phyloP scores from a whole-genome alignment of 2,888 invertebrate species.

The Rhynchonema sp. region DNA sequence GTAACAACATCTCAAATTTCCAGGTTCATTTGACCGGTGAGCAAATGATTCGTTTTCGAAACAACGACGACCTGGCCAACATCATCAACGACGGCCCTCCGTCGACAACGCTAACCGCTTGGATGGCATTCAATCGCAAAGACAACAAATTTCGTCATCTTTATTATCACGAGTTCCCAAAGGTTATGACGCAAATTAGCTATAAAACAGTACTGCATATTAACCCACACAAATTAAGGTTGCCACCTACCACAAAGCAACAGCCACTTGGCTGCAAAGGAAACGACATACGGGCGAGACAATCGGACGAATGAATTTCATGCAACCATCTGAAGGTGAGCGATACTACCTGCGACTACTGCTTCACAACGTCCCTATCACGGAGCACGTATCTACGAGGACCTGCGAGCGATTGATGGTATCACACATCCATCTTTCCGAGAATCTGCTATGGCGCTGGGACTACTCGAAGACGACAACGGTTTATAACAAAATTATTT shows the following conservation, averaged over 20 bases:
- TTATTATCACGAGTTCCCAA: background rate
- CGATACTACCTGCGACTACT: background rate
- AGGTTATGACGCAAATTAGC: too few relatives aligned
- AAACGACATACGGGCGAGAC: background rate
- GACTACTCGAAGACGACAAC: background rate
- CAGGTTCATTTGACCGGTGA: background rate
- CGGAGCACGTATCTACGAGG: background rate
- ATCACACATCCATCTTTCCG: background rate
- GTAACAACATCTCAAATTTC: too few relatives aligned
- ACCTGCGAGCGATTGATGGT: background rate
- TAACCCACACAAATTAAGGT: background rate
- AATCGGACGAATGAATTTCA: background rate
- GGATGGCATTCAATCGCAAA: background rate
- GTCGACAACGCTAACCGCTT: background rate
- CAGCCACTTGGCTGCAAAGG: background rate
- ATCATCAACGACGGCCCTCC: background rate
- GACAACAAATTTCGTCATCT: background rate
- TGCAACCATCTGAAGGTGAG: background rate
- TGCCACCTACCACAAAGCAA: background rate
- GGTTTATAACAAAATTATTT: too few relatives aligned
- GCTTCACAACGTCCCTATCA: background rate
- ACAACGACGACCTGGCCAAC: background rate
- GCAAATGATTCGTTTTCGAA: background rate
- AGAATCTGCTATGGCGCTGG: background rate
- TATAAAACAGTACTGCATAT: background rate